Conservation (phyloP, 2,113 vertebrate genomes). For the Lamprologus lemairii region DNA sequence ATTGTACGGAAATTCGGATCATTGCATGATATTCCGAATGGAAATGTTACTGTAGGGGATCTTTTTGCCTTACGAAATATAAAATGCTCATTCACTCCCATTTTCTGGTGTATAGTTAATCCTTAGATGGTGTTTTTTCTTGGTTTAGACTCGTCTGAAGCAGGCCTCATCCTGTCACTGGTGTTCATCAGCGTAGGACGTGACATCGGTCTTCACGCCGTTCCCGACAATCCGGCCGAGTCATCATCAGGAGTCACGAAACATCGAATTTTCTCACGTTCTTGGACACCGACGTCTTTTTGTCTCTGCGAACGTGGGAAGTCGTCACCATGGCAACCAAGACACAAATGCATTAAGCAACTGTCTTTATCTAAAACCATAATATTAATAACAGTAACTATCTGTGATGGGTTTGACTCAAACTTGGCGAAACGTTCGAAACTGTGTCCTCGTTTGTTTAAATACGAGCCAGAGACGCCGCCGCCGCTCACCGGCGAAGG, state of each 20-base stretch:
- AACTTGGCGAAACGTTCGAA: background rate
- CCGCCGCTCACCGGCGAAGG: accelerated
- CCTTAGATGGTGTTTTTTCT: background rate
- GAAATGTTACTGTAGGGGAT: background rate
- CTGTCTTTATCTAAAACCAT: background rate
- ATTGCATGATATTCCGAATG: background rate
- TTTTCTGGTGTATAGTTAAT: background rate
- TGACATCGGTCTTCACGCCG: background rate
- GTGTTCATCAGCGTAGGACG: background rate
- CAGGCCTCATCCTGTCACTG: background rate
- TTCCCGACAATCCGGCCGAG: background rate
- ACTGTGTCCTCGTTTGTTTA: background rate
- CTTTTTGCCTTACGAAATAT: background rate
- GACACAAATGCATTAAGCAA: background rate
- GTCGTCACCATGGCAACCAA: background rate
- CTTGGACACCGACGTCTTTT: background rate
- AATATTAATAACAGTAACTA: background rate
- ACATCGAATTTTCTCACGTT: background rate
- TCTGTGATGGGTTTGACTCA: background rate
- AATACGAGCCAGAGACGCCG: accelerated
- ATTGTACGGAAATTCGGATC: background rate
- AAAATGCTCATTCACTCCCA: background rate
- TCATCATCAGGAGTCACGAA: background rate
- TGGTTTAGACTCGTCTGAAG: background rate
- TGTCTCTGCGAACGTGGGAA: background rate